Evolutionary conservation across 1,140 invertebrate genomes (phyloP), one percentile per base, ranked within the genome.

Genomic region (Mya arenaria): DNA sequence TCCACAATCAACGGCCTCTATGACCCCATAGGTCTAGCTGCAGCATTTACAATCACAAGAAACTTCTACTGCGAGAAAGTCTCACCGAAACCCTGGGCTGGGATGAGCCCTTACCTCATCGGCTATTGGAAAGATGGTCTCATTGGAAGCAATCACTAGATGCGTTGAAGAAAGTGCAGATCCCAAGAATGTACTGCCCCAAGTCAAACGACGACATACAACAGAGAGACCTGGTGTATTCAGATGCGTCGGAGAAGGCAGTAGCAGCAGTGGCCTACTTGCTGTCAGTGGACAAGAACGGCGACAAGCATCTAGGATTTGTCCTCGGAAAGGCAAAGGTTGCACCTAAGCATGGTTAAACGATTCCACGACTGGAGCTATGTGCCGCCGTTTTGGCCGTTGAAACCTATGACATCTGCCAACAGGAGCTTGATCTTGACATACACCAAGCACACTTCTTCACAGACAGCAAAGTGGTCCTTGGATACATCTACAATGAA

Each of bases 221-320:
- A n/a, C n/a, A n/a, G n/a, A n/a, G n/a, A n/a, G n/a, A n/a, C n/a
- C n/a, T n/a, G n/a, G n/a, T n/a, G n/a, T n/a, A n/a, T n/a, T 84
- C 75, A 28, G 90, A 92, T 80, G 89, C 90, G 0, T 87, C 84
- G 19, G 81, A 89, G 36, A 25, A 69, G 23, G 90, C 89, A 0
- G 89, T 85, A 58, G 65, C 82, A 8, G 87, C 91, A 0, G 89
- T 87, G 36, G 48, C 65, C n/a, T 79, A 32, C 32, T 19, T 85
- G 23, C 72, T 17, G 39, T 41, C 71, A 44, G 4, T 15, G 28
- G 32, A 17, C 25, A 66, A 36, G 17, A 13, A 39, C 52, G 34
- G 25, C 65, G 28, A 30, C 36, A 39, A 69, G 37, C 30, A 55
- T 55, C 36, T 63, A 23, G 48, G 62, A 66, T 66, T 63, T 72